Evolutionary conservation across 2,888 invertebrate species (phyloP).

Genomic region (Andricus curvator): DNA sequence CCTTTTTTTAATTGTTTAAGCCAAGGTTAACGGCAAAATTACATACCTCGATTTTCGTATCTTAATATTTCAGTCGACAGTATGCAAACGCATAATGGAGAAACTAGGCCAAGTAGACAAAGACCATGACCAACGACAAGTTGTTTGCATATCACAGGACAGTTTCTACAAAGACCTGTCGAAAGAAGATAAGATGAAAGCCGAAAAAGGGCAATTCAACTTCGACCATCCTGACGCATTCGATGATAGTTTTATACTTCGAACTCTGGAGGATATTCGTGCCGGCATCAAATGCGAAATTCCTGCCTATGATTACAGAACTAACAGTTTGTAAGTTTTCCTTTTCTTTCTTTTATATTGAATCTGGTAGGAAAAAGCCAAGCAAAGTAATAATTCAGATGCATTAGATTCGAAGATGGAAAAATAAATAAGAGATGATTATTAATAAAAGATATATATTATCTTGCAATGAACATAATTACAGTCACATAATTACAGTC

Average conservation of each 20-base stretch:
- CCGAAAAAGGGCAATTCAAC: slow-evolving; percentile 95
- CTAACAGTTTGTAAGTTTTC: slow-evolving; percentile 89
- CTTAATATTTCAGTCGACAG: slow-evolving; percentile 88
- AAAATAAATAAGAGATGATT: neutral
- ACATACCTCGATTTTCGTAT: neutral
- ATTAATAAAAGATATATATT: neutral
- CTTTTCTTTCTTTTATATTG: neutral
- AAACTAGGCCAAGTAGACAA: slow-evolving; percentile 95
- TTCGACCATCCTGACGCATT: slow-evolving; percentile 99
- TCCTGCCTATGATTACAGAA: slow-evolving; percentile 95
- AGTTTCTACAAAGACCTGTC: slow-evolving; percentile 96
- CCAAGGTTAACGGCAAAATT: neutral
- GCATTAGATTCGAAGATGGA: neutral
- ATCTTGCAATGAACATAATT: neutral
- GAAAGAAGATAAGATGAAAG: slow-evolving; percentile 88
- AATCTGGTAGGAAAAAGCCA: neutral
- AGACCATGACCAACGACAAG: slow-evolving; percentile 92
- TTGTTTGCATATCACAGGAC: slow-evolving; percentile 97
- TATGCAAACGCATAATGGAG: slow-evolving; percentile 98
- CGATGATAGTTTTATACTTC: slow-evolving; percentile 91
- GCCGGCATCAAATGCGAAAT: slow-evolving; percentile 93
- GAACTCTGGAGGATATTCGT: slow-evolving; percentile 89
- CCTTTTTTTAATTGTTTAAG: too few relatives aligned
- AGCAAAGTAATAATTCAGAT: too few relatives aligned
- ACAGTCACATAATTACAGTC: neutral